Evolutionary conservation across 2,888 invertebrate genomes (phyloP).

Genomic region (Odontothrips loti): DNA sequence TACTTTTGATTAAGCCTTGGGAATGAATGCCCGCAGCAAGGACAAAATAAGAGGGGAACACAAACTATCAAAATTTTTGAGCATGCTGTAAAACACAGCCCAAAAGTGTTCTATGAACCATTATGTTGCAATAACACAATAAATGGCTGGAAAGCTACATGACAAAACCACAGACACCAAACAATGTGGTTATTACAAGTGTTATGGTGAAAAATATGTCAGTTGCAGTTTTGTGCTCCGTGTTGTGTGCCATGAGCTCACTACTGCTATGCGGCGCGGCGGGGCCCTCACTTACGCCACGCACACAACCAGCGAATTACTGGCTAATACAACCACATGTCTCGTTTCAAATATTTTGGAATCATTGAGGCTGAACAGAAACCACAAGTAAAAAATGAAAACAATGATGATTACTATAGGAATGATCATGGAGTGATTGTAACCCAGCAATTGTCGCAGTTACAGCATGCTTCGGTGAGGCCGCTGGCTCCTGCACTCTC

Average conservation of each 20-base stretch:
- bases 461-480: neutral
- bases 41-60: neutral
- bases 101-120: neutral
- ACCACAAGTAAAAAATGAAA: neutral
- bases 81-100: neutral
- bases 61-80: neutral
- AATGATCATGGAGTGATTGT: slow-evolving; percentile 10
- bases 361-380: neutral
- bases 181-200: neutral
- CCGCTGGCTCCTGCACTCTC: slow-evolving; percentile 21
- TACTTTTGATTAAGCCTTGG: neutral
- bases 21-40: neutral
- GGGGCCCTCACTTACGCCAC: slow-evolving; percentile 12
- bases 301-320: slow-evolving; percentile 16
- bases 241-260: slow-evolving; percentile 16
- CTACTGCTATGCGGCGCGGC: slow-evolving; percentile 21
- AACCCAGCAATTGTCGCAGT: slow-evolving; percentile 24
- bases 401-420: neutral
- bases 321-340: slow-evolving; percentile 4
- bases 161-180: neutral
- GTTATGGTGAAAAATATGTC: neutral
- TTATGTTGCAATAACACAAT: neutral
- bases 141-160: neutral
- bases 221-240: neutral
- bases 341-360: neutral